These are phyloP conservation scores for Araneus ventricosus DNA, from an alignment of 1,140 invertebrate genomes.

Conservation along the genomic window DNA sequence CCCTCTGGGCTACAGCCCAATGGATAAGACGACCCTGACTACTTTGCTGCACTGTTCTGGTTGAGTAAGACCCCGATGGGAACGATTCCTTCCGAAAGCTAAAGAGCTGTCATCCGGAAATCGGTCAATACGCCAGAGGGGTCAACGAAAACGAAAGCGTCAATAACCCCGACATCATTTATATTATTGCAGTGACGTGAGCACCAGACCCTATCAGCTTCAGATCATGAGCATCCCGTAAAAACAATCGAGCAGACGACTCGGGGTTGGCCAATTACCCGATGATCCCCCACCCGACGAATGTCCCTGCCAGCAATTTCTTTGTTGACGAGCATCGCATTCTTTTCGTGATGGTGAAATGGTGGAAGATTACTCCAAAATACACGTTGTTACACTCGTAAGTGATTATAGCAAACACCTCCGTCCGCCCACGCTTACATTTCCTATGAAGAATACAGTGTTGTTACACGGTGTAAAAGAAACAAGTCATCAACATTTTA, in stretches of 20 bases:
- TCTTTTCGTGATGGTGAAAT: not conserved
- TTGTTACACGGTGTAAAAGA: no score
- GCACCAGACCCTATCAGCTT: not conserved
- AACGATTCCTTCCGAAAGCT: not conserved
- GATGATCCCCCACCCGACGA: not conserved
- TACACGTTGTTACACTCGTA: not conserved
- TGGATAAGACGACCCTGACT: no score
- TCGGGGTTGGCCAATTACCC: conserved; percentile 5
- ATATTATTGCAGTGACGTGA: not conserved
- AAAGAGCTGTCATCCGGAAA: not conserved
- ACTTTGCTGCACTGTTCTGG: no score
- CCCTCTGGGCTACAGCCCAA: no score
- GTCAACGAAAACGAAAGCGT: not conserved
- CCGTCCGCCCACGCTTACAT: not conserved
- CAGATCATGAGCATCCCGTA: not conserved
- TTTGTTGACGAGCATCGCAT: not conserved
- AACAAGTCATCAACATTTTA: no score
- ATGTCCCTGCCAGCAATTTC: not conserved
- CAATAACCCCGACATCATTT: not conserved
- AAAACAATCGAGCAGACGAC: not conserved
- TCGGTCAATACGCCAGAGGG: not conserved
- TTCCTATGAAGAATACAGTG: no score
- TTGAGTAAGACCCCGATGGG: no score
- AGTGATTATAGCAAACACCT: not conserved
- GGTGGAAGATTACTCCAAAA: not conserved